Conservation (phyloP, 2,113 vertebrate species). For the Acanthisitta chloris region DNA sequence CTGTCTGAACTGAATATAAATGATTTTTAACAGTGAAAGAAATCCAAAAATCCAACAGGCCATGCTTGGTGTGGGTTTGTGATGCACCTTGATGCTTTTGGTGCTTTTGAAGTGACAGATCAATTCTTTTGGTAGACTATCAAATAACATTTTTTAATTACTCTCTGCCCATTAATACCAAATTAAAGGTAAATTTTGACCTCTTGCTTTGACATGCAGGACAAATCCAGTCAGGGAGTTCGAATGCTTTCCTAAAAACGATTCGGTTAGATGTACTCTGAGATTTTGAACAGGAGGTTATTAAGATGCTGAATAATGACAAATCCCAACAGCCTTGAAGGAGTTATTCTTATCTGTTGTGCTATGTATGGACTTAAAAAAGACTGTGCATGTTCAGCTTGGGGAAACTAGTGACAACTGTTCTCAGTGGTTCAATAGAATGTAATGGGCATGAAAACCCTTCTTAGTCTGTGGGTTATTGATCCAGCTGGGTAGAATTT, state of each 20-base stretch:
- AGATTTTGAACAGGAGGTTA: neutral
- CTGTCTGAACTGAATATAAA: neutral
- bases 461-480: neutral
- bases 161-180: neutral
- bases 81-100: neutral
- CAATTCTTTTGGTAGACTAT: neutral
- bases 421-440: slow-evolving; percentile 12
- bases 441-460: neutral
- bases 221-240: neutral
- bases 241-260: neutral
- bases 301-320: neutral
- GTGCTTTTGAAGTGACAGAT: neutral
- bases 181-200: neutral
- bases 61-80: neutral
- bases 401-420: neutral
- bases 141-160: neutral
- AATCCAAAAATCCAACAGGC: neutral
- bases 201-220: neutral
- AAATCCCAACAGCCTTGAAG: neutral
- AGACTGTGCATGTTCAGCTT: neutral
- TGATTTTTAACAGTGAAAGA: neutral
- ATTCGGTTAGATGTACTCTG: neutral
- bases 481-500: neutral
- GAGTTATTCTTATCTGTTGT: neutral
- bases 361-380: neutral